Conservation (phyloP, 2,113 vertebrate species). For the Axis porcinus region DNA sequence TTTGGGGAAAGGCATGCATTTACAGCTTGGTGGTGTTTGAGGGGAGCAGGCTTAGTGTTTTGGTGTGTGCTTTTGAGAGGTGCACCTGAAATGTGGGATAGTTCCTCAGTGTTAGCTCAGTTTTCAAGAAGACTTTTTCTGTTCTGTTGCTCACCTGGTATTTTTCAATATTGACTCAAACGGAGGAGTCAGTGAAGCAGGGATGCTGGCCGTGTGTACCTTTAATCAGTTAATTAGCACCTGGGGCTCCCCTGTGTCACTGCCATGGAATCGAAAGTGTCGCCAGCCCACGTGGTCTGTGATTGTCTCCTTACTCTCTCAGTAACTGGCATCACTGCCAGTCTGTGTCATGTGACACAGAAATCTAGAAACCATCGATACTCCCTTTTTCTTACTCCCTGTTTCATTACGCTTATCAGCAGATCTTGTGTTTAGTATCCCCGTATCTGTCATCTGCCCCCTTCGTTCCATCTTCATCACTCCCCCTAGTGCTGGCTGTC, state of each 20-base stretch:
- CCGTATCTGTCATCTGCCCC: not conserved
- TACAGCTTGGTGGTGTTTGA: not conserved
- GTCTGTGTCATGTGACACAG: not conserved
- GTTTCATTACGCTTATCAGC: not conserved
- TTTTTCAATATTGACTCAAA: not conserved
- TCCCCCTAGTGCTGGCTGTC: not conserved
- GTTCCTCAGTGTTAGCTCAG: not conserved
- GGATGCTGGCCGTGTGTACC: not conserved
- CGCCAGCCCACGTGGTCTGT: not conserved
- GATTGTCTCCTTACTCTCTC: not conserved
- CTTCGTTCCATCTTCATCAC: too few relatives aligned
- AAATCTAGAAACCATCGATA: not conserved
- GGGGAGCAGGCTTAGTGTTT: not conserved
- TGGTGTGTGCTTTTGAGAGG: not conserved
- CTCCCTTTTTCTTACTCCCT: not conserved
- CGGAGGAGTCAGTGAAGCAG: not conserved
- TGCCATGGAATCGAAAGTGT: not conserved
- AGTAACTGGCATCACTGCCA: accelerated
- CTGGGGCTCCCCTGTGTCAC: not conserved
- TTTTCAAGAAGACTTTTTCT: not conserved
- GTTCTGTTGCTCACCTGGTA: not conserved
- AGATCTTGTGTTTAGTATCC: not conserved
- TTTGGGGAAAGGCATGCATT: not conserved
- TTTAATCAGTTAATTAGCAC: not conserved
- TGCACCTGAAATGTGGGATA: not conserved